Conservation (phyloP, 1,140 invertebrate species). For the Thaumetopoea pityocampa region DNA sequence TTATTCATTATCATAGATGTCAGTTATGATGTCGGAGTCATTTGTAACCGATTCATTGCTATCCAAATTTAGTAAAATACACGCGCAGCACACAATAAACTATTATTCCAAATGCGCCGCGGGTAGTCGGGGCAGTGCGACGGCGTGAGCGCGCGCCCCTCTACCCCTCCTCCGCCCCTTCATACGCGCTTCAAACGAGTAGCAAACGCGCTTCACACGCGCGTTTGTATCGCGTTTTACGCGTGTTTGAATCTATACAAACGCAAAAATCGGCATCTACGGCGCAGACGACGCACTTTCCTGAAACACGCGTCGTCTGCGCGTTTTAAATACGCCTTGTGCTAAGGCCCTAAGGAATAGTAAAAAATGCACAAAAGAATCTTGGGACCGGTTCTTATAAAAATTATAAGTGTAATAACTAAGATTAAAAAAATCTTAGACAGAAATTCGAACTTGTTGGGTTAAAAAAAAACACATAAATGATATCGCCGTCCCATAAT, state of each 20-base stretch:
- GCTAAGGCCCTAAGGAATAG: too few relatives aligned
- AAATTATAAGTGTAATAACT: too few relatives aligned
- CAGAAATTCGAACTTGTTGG: too few relatives aligned
- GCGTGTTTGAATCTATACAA: conserved; percentile 20
- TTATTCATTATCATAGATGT: conserved; percentile 17
- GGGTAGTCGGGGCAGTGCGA: conserved; percentile 11
- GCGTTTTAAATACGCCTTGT: too few relatives aligned
- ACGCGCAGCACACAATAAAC: conserved; percentile 8
- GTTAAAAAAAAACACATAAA: too few relatives aligned
- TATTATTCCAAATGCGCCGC: too few relatives aligned
- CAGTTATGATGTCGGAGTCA: conserved; percentile 20
- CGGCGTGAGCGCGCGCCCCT: conserved; percentile 11
- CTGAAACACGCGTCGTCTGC: conserved; percentile 9
- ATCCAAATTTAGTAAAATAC: conserved; percentile 9
- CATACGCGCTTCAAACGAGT: conserved; percentile 13
- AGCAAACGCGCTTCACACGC: conserved; percentile 18
- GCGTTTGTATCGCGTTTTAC: conserved; percentile 10
- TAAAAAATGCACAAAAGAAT: too few relatives aligned
- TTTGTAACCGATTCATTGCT: conserved; percentile 20
- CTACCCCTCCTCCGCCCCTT: conserved; percentile 12
- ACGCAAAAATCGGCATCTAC: conserved; percentile 21
- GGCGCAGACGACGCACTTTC: conserved; percentile 15
- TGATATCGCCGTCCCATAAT: too few relatives aligned
- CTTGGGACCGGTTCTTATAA: too few relatives aligned
- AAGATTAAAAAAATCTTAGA: too few relatives aligned